phyloP scores from a whole-genome alignment of 2,888 invertebrate genomes.

The Pediacus dermestoides region DNA sequence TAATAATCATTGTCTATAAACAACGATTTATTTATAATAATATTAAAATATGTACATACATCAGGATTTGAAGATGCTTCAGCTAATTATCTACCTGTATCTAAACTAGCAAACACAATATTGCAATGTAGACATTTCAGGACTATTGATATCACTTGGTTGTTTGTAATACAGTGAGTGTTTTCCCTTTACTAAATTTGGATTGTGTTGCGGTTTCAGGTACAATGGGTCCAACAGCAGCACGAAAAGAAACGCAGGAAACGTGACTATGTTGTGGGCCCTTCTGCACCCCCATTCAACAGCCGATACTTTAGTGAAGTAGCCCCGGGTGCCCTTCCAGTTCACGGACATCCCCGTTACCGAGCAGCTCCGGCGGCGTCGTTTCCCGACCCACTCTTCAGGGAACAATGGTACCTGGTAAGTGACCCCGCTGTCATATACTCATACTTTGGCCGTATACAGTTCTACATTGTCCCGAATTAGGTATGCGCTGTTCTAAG shows the following conservation, averaged over 20 bases:
- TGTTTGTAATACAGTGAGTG: background rate
- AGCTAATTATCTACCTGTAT: no score
- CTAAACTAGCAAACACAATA: no score
- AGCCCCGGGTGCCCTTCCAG: conserved; percentile 46
- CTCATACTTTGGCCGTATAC: conserved; percentile 2
- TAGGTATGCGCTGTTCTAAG: background rate
- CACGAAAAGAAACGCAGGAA: conserved; percentile 82
- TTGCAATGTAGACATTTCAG: no score
- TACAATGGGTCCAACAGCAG: conserved; percentile 94
- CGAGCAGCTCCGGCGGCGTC: conserved; percentile 47
- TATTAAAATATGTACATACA: no score
- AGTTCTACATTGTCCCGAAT: background rate
- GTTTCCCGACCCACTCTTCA: conserved; percentile 89
- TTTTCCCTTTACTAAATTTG: background rate
- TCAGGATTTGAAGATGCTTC: no score
- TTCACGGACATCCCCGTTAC: conserved; percentile 49
- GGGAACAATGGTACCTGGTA: conserved; percentile 97
- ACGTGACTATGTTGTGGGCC: conserved; percentile 67
- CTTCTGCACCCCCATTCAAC: conserved; percentile 56
- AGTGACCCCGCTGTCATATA: conserved; percentile 51
- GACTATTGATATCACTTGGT: conserved; percentile 2
- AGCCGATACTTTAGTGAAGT: conserved; percentile 48
- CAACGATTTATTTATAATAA: no score
- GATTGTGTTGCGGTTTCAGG: conserved; percentile 53
- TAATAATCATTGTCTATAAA: no score